Evolutionary conservation across 2,888 invertebrate species (phyloP).

Genomic region (Nowickia ferox): DNA sequence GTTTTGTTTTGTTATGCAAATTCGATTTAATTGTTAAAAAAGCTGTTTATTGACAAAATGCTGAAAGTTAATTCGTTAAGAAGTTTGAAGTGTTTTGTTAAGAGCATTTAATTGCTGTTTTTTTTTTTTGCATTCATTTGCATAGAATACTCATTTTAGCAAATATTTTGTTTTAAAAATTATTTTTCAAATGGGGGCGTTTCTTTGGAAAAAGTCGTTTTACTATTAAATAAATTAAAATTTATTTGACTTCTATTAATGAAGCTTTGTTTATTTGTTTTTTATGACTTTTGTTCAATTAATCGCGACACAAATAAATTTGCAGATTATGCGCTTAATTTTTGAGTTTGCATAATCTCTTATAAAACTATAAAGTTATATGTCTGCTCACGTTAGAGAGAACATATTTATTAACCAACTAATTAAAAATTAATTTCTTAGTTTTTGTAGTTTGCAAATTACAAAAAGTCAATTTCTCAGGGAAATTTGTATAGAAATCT

Average conservation of each 20-base stretch:
- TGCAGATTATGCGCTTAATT: background rate
- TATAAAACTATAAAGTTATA: background rate
- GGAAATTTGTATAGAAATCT: no score
- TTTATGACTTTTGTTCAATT: background rate
- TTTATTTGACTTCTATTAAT: slow-evolving; percentile 53
- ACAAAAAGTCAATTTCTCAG: no score
- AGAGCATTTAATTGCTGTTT: slow-evolving; percentile 35
- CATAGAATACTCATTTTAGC: slow-evolving; percentile 25
- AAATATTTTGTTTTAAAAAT: slow-evolving; percentile 23
- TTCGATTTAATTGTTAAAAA: slow-evolving; percentile 50
- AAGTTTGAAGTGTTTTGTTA: slow-evolving; percentile 44
- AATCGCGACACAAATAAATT: background rate
- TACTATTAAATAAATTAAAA: slow-evolving; percentile 33
- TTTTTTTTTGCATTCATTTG: slow-evolving; percentile 52
- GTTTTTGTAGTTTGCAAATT: no score
- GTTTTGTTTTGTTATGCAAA: slow-evolving; percentile 60
- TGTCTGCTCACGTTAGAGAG: no score
- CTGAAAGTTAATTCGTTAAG: slow-evolving; percentile 53
- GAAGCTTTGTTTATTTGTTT: slow-evolving; percentile 1
- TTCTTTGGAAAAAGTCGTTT: slow-evolving; percentile 14
- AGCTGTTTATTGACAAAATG: slow-evolving; percentile 49
- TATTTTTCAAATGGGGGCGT: slow-evolving; percentile 52
- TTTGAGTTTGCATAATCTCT: background rate
- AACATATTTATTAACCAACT: no score
- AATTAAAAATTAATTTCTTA: no score